phyloP scores from a whole-genome alignment of 30 jellyfish, hydroid and myxozoan species.

The Chironex yamaguchii region DNA sequence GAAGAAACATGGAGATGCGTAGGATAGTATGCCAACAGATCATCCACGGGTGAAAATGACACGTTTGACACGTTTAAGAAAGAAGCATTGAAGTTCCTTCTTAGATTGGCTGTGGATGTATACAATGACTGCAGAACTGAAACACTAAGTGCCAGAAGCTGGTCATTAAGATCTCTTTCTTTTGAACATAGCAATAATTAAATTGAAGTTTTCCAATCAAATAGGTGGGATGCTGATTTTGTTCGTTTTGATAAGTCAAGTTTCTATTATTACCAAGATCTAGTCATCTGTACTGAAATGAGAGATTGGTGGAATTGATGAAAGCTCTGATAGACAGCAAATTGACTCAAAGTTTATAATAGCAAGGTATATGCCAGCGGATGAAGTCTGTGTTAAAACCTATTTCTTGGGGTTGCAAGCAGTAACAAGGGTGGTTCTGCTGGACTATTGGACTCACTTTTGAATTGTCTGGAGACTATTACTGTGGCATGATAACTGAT shows the following conservation, averaged over 20 bases:
- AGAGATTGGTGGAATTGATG: conserved; percentile 38
- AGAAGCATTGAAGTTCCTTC: conserved; percentile 23
- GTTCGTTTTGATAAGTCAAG: conserved; percentile 23
- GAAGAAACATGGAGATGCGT: conserved; percentile 17
- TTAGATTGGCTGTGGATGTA: conserved; percentile 51
- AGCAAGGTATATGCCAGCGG: conserved; percentile 37
- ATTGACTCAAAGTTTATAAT: conserved; percentile 54
- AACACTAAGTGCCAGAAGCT: conserved; percentile 63
- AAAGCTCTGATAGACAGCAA: conserved; percentile 57
- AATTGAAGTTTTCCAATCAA: background rate
- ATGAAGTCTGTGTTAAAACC: conserved; percentile 46
- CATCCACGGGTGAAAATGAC: conserved; percentile 52
- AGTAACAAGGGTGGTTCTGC: conserved; percentile 60
- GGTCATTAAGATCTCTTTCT: conserved; percentile 57
- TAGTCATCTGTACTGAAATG: conserved; percentile 53
- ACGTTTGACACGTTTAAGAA: background rate
- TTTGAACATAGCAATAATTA: conserved; percentile 49
- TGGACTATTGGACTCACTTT: conserved; percentile 33
- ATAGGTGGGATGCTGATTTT: conserved; percentile 55
- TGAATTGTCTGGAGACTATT: conserved; percentile 22
- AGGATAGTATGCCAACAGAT: conserved; percentile 26
- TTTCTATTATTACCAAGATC: conserved; percentile 40
- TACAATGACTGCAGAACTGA: conserved; percentile 48
- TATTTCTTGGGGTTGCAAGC: conserved; percentile 40
- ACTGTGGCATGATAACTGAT: conserved; percentile 16